A percentile compares a stretch with the other conserved stretches of the same genome.
Conservation (phyloP, 2,888 invertebrate species). For the Diachrysia chrysitis region DNA sequence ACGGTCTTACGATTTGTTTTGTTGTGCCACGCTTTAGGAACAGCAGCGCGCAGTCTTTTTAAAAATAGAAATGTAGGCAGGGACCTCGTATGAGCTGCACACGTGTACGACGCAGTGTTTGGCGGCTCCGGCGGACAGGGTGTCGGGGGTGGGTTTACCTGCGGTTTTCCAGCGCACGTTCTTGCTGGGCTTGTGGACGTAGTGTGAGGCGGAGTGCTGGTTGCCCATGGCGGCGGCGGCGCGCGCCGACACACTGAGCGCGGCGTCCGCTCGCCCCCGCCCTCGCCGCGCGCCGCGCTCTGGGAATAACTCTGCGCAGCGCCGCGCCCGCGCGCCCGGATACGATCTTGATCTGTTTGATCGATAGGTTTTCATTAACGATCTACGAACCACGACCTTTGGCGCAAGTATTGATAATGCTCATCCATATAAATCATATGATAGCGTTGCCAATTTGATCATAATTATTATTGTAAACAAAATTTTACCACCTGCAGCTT, state of each 20-base stretch:
- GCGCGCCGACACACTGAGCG: constrained; percentile 86
- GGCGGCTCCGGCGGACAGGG: constrained; percentile 41
- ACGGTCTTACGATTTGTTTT: constrained; percentile 87
- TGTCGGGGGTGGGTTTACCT: constrained; percentile 88
- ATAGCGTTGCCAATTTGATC: constrained; percentile 36
- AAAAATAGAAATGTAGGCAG: constrained; percentile 81
- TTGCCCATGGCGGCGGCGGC: constrained; percentile 89
- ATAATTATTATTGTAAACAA: constrained; percentile 8
- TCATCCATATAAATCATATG: constrained; percentile 52
- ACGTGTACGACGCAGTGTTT: constrained; percentile 31
- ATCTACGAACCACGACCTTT: constrained; percentile 70
- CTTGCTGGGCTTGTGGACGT: constrained; percentile 90
- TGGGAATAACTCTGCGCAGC: constrained; percentile 82
- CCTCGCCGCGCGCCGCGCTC: constrained; percentile 69
- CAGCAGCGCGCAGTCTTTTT: constrained; percentile 82
- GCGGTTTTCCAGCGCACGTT: constrained; percentile 96
- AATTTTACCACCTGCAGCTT: neutral
- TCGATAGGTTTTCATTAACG: constrained; percentile 77
- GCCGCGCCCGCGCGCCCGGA: constrained; percentile 74
- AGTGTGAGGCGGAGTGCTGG: constrained; percentile 85
- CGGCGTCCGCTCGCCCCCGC: constrained; percentile 69
- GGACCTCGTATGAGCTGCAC: constrained; percentile 63
- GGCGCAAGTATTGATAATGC: constrained; percentile 61
- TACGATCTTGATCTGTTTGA: constrained; percentile 80
- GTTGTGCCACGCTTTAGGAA: constrained; percentile 86